These are phyloP conservation scores for Platycnemis pennipes DNA, from an alignment of 2,888 invertebrate genomes.

Conservation along the genomic window DNA sequence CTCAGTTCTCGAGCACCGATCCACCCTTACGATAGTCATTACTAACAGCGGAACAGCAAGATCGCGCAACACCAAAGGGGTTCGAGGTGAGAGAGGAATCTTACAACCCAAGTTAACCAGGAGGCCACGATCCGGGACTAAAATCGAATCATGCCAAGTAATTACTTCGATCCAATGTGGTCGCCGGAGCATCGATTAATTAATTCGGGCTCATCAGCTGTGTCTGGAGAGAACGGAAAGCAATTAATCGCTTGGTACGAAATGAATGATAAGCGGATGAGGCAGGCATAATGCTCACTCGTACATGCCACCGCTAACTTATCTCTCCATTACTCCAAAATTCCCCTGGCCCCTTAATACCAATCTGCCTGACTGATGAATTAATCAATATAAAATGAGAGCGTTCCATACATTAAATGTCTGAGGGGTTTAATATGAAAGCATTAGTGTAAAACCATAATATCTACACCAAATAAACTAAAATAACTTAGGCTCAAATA, in stretches of 20 bases:
- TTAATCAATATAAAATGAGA: no score
- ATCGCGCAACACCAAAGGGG: background rate
- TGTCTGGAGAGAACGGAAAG: background rate
- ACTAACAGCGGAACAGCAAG: background rate
- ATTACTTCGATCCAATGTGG: background rate
- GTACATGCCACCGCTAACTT: no score
- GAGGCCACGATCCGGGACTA: background rate
- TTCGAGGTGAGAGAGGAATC: background rate
- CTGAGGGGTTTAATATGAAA: no score
- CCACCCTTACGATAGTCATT: background rate
- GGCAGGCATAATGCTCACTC: no score
- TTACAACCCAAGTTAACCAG: background rate
- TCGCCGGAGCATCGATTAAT: background rate
- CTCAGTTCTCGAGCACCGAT: no score
- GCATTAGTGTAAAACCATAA: no score
- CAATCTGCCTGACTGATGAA: no score
- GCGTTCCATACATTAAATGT: no score
- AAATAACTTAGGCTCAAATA: no score
- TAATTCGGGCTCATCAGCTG: background rate
- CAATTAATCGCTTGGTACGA: background rate
- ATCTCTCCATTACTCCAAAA: no score
- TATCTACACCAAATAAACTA: no score
- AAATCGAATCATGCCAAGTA: background rate
- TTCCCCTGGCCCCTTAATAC: no score
- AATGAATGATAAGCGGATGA: background rate